Percentiles rank a stretch among this genome's conserved stretches.
Conservation (phyloP, 2,113 vertebrate genomes). For the Passer montanus region DNA sequence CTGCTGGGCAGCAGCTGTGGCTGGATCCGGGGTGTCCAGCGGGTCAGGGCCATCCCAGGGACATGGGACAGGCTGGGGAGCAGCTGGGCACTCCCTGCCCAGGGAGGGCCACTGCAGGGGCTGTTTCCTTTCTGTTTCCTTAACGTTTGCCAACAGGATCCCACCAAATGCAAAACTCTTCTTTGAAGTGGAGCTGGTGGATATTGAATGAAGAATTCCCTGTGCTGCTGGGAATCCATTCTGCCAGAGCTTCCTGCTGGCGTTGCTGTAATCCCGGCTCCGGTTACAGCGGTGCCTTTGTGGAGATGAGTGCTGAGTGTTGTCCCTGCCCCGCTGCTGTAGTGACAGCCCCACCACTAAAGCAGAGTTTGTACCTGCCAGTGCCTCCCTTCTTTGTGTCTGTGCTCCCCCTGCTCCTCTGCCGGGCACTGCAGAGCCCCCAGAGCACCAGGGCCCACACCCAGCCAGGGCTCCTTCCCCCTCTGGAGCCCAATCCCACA, state of each 20-base stretch:
- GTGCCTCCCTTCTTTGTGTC: not conserved
- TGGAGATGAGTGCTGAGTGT: not conserved
- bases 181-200: slow-evolving; percentile 93
- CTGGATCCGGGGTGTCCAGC: accelerated
- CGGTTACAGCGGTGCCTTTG: not conserved
- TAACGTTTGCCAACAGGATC: slow-evolving; percentile 83
- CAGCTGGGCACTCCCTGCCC: not conserved
- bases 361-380: not conserved
- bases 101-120: not conserved
- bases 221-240: not conserved
- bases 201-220: slow-evolving; percentile 79
- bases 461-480: not conserved
- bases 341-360: slow-evolving; percentile 11
- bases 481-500: not conserved
- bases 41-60: not conserved
- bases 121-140: slow-evolving; percentile 58
- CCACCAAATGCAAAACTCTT: slow-evolving; percentile 94
- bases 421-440: not conserved
- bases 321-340: not conserved
- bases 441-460: not conserved
- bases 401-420: not conserved
- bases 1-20: not conserved
- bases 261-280: not conserved
- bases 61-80: accelerated
- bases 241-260: not conserved